A percentile compares a stretch with the other conserved stretches of the same genome.
These are phyloP conservation scores for Baronia brevicornis DNA, from an alignment of 2,888 invertebrate genomes.

Conservation along the genomic window DNA sequence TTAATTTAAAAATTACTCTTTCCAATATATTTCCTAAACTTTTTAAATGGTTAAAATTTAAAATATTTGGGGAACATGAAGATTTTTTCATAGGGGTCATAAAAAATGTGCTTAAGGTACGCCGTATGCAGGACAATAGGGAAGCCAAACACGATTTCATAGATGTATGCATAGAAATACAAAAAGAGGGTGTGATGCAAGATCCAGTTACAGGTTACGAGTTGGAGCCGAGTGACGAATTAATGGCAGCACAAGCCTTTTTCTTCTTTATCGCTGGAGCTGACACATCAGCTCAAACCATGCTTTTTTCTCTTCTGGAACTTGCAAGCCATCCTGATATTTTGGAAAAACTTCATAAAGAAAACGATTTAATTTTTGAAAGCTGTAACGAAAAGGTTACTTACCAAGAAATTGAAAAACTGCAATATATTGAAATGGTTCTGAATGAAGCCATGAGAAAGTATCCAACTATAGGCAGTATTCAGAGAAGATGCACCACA, in stretches of 20 bases:
- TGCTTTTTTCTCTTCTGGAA: slow-evolving; percentile 40
- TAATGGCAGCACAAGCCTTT: slow-evolving; percentile 58
- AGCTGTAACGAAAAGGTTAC: slow-evolving; percentile 34
- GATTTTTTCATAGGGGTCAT: slow-evolving; percentile 45
- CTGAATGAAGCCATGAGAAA: slow-evolving; percentile 56
- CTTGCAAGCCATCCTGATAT: slow-evolving; percentile 41
- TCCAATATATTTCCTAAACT: slow-evolving; percentile 30
- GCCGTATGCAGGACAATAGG: slow-evolving; percentile 23
- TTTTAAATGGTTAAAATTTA: slow-evolving; percentile 32
- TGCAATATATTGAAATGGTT: slow-evolving; percentile 46
- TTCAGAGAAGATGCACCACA: slow-evolving; percentile 39
- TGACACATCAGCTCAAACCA: slow-evolving; percentile 47
- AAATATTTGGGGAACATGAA: slow-evolving; percentile 40
- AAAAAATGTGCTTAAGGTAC: slow-evolving; percentile 34
- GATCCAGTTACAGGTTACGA: slow-evolving; percentile 21
- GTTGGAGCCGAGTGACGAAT: slow-evolving; percentile 28
- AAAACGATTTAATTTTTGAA: slow-evolving; percentile 37
- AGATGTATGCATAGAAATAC: slow-evolving; percentile 24
- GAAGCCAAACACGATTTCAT: slow-evolving; percentile 27
- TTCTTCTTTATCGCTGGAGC: slow-evolving; percentile 59
- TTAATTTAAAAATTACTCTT: slow-evolving; percentile 28
- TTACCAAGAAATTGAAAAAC: slow-evolving; percentile 37
- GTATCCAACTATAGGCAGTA: slow-evolving; percentile 48
- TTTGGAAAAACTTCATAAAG: slow-evolving; percentile 34
- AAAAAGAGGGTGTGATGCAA: slow-evolving; percentile 20